Conservation (phyloP, 2,888 invertebrate genomes). For the Abscondita cerata region DNA sequence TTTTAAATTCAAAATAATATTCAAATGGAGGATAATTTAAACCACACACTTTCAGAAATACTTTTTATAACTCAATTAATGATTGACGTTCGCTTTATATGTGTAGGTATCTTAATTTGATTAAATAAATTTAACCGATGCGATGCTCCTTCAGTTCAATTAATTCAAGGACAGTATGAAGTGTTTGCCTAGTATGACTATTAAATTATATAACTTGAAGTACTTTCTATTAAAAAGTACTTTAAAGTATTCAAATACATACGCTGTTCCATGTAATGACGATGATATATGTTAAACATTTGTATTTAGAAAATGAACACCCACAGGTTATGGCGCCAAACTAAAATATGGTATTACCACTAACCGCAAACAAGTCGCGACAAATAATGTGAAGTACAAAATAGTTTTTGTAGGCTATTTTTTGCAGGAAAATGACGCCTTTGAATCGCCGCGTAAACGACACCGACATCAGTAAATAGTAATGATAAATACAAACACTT, state of each 20-base stretch:
- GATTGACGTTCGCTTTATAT: no score
- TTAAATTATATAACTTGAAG: neutral
- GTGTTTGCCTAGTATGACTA: neutral
- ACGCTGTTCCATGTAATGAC: neutral
- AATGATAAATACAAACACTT: no score
- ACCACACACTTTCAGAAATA: no score
- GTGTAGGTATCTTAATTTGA: no score
- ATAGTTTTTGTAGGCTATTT: neutral
- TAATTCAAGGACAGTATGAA: neutral
- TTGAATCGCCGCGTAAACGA: no score
- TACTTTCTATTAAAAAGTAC: neutral
- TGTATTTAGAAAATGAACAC: conserved; percentile 17
- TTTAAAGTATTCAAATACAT: conserved; percentile 1
- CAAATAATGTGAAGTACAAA: conserved; percentile 21
- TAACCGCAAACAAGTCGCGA: conserved; percentile 20
- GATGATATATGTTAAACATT: conserved; percentile 26
- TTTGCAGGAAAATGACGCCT: no score
- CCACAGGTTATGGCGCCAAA: conserved; percentile 22
- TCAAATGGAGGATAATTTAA: no score
- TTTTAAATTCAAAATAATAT: no score
- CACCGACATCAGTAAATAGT: no score
- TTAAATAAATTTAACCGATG: no score
- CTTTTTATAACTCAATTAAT: no score
- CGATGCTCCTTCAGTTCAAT: no score
- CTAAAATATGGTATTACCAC: conserved; percentile 22